Evolutionary conservation across 2,797 vertebrate species (phyloP).

Genomic region (Eurystomus glaucurus): DNA sequence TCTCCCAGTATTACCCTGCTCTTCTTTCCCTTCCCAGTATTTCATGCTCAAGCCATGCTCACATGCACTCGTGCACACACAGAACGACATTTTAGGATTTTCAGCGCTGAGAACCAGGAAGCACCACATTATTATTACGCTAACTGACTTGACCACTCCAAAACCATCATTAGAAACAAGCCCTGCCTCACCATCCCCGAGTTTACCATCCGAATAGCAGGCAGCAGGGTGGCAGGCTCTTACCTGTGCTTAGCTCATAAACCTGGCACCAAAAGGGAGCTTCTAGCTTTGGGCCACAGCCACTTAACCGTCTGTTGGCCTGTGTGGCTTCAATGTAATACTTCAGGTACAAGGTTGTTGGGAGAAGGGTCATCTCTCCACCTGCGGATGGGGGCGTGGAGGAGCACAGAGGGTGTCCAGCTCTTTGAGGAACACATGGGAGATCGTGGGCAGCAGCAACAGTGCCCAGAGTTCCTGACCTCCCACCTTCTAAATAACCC

Average conservation of each 20-base stretch:
- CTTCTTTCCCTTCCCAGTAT: not conserved
- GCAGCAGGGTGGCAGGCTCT: not conserved
- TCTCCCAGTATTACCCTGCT: conserved; percentile 16
- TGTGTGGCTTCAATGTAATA: rapidly evolving
- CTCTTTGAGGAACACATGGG: not conserved
- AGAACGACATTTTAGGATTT: rapidly evolving
- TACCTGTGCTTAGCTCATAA: rapidly evolving
- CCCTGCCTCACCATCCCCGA: rapidly evolving
- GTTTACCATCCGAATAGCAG: rapidly evolving
- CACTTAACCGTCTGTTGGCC: rapidly evolving
- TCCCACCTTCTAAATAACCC: not conserved
- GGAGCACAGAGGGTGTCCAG: not conserved
- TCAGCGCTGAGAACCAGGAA: not conserved
- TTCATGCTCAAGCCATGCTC: not conserved
- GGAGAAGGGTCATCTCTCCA: not conserved
- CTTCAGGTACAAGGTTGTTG: not conserved
- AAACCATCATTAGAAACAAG: rapidly evolving
- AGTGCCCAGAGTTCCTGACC: not conserved
- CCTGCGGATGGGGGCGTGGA: not conserved
- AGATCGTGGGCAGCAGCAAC: not conserved
- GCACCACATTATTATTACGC: rapidly evolving
- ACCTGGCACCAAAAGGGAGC: not conserved
- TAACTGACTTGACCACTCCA: not conserved
- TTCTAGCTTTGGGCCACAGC: rapidly evolving
- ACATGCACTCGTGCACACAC: rapidly evolving